Conservation (phyloP, 92 coral and sea anemone genomes). For the Palythoa heliodiscus region DNA sequence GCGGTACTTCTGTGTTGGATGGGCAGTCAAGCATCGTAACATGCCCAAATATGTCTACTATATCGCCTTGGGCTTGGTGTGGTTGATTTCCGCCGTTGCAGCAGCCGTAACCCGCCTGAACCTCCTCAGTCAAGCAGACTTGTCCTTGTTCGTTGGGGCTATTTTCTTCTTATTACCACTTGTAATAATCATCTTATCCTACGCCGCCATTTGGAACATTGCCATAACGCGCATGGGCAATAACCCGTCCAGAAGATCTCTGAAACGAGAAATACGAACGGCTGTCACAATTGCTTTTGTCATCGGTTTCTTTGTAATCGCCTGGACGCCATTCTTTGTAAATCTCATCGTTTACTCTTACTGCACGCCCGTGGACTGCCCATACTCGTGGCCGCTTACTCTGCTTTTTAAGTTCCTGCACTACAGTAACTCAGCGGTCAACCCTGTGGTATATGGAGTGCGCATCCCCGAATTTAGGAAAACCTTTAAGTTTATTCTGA, state of each 20-base stretch:
- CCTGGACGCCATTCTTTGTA: slow-evolving; percentile 76
- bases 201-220: slow-evolving; percentile 83
- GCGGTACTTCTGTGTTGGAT: slow-evolving; percentile 84
- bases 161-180: slow-evolving; percentile 75
- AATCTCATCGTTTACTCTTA: slow-evolving; percentile 47
- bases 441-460: slow-evolving; percentile 86
- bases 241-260: slow-evolving; percentile 81
- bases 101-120: slow-evolving; percentile 54
- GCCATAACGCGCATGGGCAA: slow-evolving; percentile 83
- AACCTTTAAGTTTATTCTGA: slow-evolving; percentile 79
- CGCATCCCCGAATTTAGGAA: slow-evolving; percentile 87
- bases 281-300: slow-evolving; percentile 86
- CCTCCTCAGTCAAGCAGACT: slow-evolving; percentile 48
- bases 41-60: slow-evolving; percentile 73
- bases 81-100: slow-evolving; percentile 75
- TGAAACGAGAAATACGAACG: slow-evolving; percentile 77
- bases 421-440: slow-evolving; percentile 81
- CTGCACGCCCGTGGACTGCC: slow-evolving; percentile 49
- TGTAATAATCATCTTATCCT: slow-evolving; percentile 74
- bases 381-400: slow-evolving; percentile 40
- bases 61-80: slow-evolving; percentile 70
- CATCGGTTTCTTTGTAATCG: slow-evolving; percentile 77
- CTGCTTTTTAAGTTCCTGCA: slow-evolving; percentile 73
- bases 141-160: slow-evolving; percentile 58
- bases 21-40: slow-evolving; percentile 88